Evolutionary conservation across 2,797 vertebrate genomes (phyloP).

Genomic region (Pseudomugil gertrudae): DNA sequence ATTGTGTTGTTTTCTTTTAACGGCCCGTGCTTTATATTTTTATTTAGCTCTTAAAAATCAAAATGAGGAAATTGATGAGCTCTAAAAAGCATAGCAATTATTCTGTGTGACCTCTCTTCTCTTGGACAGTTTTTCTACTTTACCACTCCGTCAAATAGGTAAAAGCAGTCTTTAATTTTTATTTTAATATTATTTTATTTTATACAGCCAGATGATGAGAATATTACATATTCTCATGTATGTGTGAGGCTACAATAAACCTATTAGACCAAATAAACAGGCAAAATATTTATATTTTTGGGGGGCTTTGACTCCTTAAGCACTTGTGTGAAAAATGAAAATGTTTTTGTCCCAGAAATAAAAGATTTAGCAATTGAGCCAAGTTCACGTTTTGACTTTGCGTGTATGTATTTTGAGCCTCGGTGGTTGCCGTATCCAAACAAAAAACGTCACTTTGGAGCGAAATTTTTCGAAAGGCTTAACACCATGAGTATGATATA

Average conservation of each 20-base stretch:
- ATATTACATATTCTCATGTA: too few relatives aligned
- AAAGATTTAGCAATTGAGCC: not conserved
- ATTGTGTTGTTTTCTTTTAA: not conserved
- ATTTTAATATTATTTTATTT: too few relatives aligned
- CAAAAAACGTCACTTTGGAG: conserved; percentile 74
- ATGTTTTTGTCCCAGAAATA: not conserved
- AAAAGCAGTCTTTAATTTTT: not conserved
- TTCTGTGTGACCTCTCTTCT: not conserved
- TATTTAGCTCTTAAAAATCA: not conserved
- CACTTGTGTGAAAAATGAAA: not conserved
- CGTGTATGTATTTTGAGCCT: conserved; percentile 11
- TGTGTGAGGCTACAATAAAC: too few relatives aligned
- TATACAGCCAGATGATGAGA: not conserved
- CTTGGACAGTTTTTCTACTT: not conserved
- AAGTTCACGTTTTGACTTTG: not conserved
- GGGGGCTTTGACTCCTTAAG: not conserved
- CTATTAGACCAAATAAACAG: not conserved
- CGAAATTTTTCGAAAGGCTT: conserved; percentile 71
- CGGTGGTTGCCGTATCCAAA: conserved; percentile 56
- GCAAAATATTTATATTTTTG: not conserved
- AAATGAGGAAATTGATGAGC: not conserved
- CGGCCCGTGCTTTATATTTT: too few relatives aligned
- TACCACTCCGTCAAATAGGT: not conserved
- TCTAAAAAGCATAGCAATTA: not conserved
- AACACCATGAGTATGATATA: not conserved